Base-by-base conservation (phyloP, 2,888 invertebrate species). In the Pasiphila rectangulata region DNA sequence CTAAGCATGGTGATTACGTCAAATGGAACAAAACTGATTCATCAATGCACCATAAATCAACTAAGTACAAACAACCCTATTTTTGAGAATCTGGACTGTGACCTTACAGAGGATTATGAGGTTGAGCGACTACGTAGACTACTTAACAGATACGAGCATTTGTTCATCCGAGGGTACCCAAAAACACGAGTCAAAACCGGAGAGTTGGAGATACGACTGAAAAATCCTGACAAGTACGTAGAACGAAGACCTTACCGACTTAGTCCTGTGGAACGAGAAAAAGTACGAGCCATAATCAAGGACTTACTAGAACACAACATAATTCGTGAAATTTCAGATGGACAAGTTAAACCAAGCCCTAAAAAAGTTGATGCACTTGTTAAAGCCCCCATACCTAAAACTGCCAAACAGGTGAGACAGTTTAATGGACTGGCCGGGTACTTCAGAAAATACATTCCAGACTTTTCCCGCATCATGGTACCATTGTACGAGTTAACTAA, bases 211-310 rank as follows among this genome's bases (percentile, higher is more conserved):
- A 35, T 35, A 13, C 10, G 35, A 13, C 13, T 35, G 5, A 35
- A 35, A 12, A 20, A 35, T 1, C 35, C 35, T 6, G 13, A 13
- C 7, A 35, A 35, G 7, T 20, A 13, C 2, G 35, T 35, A 7
- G 35, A 35, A 21, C 20, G 35, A 13, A 20, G 35, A 35, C 35
- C 35, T 7, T 35, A 35, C 7, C 20, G 35, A 5, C 12, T 21
- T 1, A 21, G 21, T 9, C 35, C 35, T 7, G 21, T 21, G 6
- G 32, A n/a, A n/a, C n/a, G n/a, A n/a, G n/a, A n/a, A n/a, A n/a
- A n/a, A n/a, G n/a, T n/a, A n/a, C n/a, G n/a, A n/a, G n/a, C n/a
- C n/a, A n/a, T n/a, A n/a, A n/a, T n/a, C n/a, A n/a, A n/a, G n/a
- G n/a, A n/a, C n/a, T n/a, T n/a, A n/a, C n/a, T n/a, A n/a, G n/a